Evolutionary conservation across 2,113 vertebrate genomes (phyloP).

Genomic region (Prunella fulvescens): DNA sequence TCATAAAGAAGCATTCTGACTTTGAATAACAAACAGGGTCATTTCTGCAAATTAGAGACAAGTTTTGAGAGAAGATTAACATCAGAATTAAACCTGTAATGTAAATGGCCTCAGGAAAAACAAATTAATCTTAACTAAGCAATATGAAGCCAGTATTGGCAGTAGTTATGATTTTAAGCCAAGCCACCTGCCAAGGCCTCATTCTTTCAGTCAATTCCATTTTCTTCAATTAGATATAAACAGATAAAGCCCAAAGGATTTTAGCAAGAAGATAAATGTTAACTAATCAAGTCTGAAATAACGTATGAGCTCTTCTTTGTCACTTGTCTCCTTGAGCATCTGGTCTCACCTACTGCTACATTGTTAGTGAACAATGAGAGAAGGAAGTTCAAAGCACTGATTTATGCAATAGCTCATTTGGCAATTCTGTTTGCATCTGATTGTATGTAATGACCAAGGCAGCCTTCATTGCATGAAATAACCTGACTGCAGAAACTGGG

Average conservation of each 20-base stretch:
- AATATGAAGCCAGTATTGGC: not conserved
- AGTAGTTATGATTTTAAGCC: not conserved
- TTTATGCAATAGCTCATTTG: not conserved
- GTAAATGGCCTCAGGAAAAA: not conserved
- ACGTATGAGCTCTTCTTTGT: not conserved
- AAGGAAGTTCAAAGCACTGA: not conserved
- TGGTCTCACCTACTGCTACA: not conserved
- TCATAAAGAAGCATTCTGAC: not conserved
- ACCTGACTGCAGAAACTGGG: not conserved
- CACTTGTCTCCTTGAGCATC: not conserved
- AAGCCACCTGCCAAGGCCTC: not conserved
- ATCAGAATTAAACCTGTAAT: not conserved
- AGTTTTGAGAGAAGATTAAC: not conserved
- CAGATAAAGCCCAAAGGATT: slow-evolving; percentile 13
- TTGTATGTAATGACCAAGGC: not conserved
- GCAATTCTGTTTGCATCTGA: not conserved
- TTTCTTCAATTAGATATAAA: not conserved
- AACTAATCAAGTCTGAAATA: slow-evolving; percentile 21
- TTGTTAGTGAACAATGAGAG: not conserved
- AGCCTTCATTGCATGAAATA: not conserved
- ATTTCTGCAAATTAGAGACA: not conserved
- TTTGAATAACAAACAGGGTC: not conserved
- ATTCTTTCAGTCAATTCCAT: not conserved
- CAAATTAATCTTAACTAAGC: not conserved
- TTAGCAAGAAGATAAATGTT: not conserved